Base-by-base conservation (phyloP, 1,140 invertebrate species). In the Zophobas morio region DNA sequence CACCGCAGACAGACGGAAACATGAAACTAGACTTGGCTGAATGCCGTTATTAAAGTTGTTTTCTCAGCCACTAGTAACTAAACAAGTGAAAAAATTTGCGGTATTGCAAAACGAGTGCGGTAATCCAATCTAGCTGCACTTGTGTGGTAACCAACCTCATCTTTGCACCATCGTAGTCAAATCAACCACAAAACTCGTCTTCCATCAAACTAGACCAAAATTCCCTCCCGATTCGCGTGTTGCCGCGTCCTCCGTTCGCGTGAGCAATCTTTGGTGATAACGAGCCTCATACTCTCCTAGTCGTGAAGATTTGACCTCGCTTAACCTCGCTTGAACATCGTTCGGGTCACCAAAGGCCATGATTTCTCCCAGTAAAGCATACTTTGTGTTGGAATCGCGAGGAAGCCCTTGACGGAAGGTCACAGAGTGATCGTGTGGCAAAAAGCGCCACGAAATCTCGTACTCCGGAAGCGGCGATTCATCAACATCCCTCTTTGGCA, bases 311-410 rank as follows among this genome's bases (percentile, higher is more conserved):
- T 74, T 74, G 73, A 74, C 73, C 73, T 74, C 54, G 40, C 54
- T 74, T 74, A 74, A 74, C 73, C 73, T 74, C 46, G 57, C 73
- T 42, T 60, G 73, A 74, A 54, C 73, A 74, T 74, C 53, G 73
- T 60, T 33, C 54, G 46, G 73, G 53, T 74, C 73, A 74, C 54
- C 46, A 74, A 74, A 74, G 73, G 73, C 54, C 73, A 60, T 74
- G 73, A 74, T 74, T 74, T 74, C 53, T 74, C 73, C 46, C 54
- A 36, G 54, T 56, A 39, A 51, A 74, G 54, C 40, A 39, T 53
- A 56, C 42, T 74, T 74, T 42, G 51, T 40, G 73, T 60, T 74
- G 57, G 36, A 74, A 60, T 74, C 54, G 73, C 57, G 39, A 53
- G 35, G 40, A 72, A 51, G 40, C 36, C 51, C 47, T n/a, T 54